phyloP scores from a whole-genome alignment of 2,113 vertebrate species.

The Ceratotherium simum region DNA sequence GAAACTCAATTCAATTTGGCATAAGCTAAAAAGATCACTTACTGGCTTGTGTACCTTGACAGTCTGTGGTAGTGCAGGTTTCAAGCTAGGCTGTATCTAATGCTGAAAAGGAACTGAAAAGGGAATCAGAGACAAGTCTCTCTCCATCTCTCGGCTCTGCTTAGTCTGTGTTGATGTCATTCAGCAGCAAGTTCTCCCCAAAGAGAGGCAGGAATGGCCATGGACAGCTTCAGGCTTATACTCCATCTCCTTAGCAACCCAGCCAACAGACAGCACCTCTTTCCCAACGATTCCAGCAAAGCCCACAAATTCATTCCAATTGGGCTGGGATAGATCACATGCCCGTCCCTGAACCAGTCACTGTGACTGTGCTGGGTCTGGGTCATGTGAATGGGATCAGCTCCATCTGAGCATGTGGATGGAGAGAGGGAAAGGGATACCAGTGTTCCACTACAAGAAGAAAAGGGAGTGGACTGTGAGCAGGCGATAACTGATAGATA shows the following conservation, averaged over 20 bases:
- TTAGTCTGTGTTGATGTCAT: no score
- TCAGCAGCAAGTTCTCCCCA: no score
- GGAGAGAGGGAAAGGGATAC: neutral
- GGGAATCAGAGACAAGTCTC: no score
- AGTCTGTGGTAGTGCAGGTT: neutral
- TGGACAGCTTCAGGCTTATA: no score
- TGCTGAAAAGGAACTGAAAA: neutral
- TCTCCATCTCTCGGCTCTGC: no score
- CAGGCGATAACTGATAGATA: neutral
- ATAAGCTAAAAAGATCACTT: neutral
- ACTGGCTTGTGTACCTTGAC: neutral
- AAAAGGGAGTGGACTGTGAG: neutral
- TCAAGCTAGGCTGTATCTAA: neutral
- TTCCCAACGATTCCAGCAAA: no score
- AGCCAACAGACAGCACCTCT: no score
- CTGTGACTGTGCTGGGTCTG: neutral
- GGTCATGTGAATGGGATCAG: neutral
- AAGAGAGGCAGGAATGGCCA: no score
- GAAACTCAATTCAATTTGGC: neutral
- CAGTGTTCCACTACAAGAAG: neutral
- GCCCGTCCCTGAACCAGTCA: neutral
- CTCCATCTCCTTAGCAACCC: no score
- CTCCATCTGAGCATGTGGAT: neutral
- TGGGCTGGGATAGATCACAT: no score
- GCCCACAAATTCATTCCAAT: no score